These are phyloP conservation scores for Muschampia plurimacula DNA, from an alignment of 2,888 invertebrate species.

Conservation along the genomic window DNA sequence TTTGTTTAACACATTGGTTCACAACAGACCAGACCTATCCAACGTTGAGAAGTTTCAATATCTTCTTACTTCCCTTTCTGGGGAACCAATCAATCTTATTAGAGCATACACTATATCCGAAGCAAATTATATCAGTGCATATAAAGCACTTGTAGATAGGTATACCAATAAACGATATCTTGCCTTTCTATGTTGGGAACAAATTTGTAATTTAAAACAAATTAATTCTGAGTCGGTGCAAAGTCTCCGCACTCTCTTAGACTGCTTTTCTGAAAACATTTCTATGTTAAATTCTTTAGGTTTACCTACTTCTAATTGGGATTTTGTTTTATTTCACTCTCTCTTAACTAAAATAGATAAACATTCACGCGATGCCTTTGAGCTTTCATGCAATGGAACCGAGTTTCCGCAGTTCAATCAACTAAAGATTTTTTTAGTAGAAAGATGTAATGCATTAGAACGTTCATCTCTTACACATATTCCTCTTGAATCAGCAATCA, in stretches of 20 bases:
- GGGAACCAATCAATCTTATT: no score
- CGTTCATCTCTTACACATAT: slow-evolving; percentile 1
- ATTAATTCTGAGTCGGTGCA: slow-evolving; percentile 1
- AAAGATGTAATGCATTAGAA: slow-evolving; percentile 7
- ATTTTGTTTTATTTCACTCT: slow-evolving; percentile 9
- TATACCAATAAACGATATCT: slow-evolving; percentile 8
- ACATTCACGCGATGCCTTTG: slow-evolving; percentile 7
- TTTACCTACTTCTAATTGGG: slow-evolving; percentile 7
- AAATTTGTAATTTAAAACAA: slow-evolving; percentile 4
- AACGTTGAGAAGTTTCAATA: slow-evolving; percentile 4
- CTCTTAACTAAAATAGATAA: slow-evolving; percentile 9
- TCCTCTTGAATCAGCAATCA: slow-evolving; percentile 1
- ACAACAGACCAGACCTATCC: slow-evolving; percentile 4
- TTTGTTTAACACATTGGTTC: slow-evolving; percentile 4
- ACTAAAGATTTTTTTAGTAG: background rate
- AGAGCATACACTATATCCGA: no score
- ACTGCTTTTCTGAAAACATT: slow-evolving; percentile 4
- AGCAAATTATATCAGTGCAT: no score
- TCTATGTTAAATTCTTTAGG: slow-evolving; percentile 9
- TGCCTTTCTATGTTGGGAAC: slow-evolving; percentile 4
- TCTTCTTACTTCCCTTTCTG: background rate
- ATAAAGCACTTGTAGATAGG: background rate
- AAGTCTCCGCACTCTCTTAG: background rate
- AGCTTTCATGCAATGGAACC: slow-evolving; percentile 6
- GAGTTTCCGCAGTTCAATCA: slow-evolving; percentile 8